A percentile compares a stretch with the other conserved stretches of the same genome.
phyloP scores from a whole-genome alignment of 2,113 vertebrate species.

The Psophia crepitans region DNA sequence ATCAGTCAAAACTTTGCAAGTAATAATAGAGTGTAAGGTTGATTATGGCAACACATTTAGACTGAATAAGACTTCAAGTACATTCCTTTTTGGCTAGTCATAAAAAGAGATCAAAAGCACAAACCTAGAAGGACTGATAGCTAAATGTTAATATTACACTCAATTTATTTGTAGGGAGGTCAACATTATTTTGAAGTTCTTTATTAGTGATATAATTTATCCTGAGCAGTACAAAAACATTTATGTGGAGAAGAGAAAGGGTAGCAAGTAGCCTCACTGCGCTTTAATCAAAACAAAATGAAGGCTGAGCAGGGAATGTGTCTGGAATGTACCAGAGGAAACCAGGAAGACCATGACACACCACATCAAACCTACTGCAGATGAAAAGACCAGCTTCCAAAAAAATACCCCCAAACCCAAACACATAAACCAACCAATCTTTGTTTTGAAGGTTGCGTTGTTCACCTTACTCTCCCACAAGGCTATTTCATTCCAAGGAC shows the following conservation, averaged over 20 bases:
- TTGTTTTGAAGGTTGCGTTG: not conserved
- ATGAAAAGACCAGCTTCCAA: not conserved
- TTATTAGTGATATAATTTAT: slow-evolving; percentile 27
- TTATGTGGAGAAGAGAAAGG: not conserved
- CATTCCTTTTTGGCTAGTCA: slow-evolving; percentile 36
- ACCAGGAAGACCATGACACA: not conserved
- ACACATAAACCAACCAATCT: not conserved
- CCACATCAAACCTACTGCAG: not conserved
- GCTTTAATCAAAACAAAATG: not conserved
- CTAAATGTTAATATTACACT: slow-evolving; percentile 9
- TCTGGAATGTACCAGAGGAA: not conserved
- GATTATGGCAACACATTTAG: slow-evolving; percentile 19
- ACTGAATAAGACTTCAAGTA: slow-evolving; percentile 36
- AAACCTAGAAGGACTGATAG: not conserved
- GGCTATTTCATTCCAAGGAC: not conserved
- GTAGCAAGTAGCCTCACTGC: not conserved
- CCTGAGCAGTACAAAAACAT: not conserved
- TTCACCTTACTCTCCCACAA: not conserved
- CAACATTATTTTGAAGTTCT: slow-evolving; percentile 24
- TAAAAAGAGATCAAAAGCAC: slow-evolving; percentile 32
- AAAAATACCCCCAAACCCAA: not conserved
- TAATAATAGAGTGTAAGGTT: slow-evolving; percentile 21
- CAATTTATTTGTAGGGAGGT: not conserved
- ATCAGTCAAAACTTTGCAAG: slow-evolving; percentile 47
- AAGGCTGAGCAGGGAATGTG: not conserved